Evolutionary conservation across 2,888 invertebrate species (phyloP).

Genomic region (Osmoderma eremita): DNA sequence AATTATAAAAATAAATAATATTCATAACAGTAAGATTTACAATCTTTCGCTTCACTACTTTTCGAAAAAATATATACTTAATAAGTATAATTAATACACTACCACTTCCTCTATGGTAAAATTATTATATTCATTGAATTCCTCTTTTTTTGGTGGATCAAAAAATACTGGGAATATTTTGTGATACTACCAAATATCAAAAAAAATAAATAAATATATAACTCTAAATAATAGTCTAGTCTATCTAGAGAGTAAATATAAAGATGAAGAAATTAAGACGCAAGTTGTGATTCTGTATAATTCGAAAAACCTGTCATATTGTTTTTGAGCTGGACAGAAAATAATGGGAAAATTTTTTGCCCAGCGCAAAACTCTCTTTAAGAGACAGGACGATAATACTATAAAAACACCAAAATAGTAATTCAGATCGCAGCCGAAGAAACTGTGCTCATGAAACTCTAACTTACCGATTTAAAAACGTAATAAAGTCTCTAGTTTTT

Average conservation of each 20-base stretch:
- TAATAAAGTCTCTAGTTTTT: slow-evolving; percentile 20
- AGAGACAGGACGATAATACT: not conserved
- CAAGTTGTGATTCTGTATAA: slow-evolving; percentile 37
- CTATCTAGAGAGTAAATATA: slow-evolving; percentile 13
- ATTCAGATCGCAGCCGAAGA: slow-evolving; percentile 34
- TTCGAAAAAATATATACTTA: no score
- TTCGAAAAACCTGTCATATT: not conserved
- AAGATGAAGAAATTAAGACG: slow-evolving; percentile 7
- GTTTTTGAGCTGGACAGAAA: slow-evolving; percentile 55
- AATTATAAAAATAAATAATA: no score
- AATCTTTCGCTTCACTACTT: no score
- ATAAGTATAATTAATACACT: no score
- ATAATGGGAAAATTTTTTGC: slow-evolving; percentile 63
- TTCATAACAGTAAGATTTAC: no score
- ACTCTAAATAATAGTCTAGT: not conserved
- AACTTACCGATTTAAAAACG: slow-evolving; percentile 6
- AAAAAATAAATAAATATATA: no score
- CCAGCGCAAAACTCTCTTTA: slow-evolving; percentile 51
- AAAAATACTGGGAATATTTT: slow-evolving; percentile 65
- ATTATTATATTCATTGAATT: not conserved
- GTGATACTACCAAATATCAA: slow-evolving; percentile 61
- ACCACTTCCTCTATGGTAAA: no score
- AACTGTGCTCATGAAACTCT: slow-evolving; percentile 31
- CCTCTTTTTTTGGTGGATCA: slow-evolving; percentile 61
- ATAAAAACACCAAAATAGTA: not conserved